Base-by-base conservation (phyloP, 2,888 invertebrate genomes). In the Drosophila macrospina region DNA sequence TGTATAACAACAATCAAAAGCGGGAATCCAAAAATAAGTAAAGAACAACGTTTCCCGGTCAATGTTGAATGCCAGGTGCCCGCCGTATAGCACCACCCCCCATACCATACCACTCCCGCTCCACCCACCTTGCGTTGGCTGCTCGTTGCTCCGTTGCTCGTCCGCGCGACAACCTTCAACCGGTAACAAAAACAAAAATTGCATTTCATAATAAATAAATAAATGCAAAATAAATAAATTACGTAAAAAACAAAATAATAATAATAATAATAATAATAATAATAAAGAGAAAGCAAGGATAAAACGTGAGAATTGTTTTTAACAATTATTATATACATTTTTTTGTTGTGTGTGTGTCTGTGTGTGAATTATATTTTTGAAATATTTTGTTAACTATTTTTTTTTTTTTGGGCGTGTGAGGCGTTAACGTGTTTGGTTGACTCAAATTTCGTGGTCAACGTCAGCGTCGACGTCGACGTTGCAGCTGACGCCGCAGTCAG, bases 381-480 rank as follows among this genome's bases (percentile, higher is more conserved):
- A 30, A 50, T 54, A 28, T 11, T 66, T 28, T 51, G 8, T 36
- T 48, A 32, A 26, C 26, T 26, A 26, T 51, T 24, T 34, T 13
- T 20, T 28, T 16, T 32, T 52, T 56, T 64, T 63, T 66, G 51
- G 57, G 56, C 51, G 55, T 67, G 56, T 56, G 64, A 54, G 47
- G 50, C 42, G 44, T 60, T 75, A 76, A 80, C 75, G 72, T 80
- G 80, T 76, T 59, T n/a, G 24, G 56, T 64, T 77, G 78, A 77
- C 81, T 81, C 65, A 73, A 81, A 78, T 65, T 78, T 81, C 82
- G 77, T 78, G 77, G 78, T 65, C 59, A 37, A 20, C 59, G 76
- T 50, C 51, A 37, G 13, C 36, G 72, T 57, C 57, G 67, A 20
- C n/a, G 72, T 63, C 52, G 59, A 7, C 37, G 63, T 72, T 56